phyloP scores from a whole-genome alignment of 2,113 vertebrate species.

The Thamnophis sirtalis region DNA sequence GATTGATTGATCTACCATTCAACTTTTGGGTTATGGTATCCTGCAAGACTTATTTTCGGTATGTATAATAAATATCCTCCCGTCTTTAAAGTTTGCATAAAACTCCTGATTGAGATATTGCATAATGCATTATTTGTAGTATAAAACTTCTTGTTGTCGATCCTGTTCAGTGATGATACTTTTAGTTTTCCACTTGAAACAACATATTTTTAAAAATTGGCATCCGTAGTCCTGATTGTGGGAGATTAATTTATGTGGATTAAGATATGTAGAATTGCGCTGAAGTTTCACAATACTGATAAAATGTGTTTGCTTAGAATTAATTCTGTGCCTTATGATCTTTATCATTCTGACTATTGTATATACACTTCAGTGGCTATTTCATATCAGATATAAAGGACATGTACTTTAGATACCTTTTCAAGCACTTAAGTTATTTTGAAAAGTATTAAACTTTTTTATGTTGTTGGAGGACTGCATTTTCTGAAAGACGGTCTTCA shows the following conservation, averaged over 20 bases:
- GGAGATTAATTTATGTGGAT: neutral
- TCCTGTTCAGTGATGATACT: neutral
- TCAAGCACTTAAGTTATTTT: neutral
- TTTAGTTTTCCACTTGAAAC: neutral
- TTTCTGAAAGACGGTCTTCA: neutral
- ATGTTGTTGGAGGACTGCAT: neutral
- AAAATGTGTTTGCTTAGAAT: neutral
- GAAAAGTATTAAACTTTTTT: neutral
- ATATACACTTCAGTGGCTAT: neutral
- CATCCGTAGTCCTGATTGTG: neutral
- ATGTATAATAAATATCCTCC: neutral
- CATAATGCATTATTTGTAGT: neutral
- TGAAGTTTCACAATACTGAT: neutral
- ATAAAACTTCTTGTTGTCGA: accelerated
- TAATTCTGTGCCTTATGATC: neutral
- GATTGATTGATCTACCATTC: neutral
- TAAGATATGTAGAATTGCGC: neutral
- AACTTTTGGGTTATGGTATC: neutral
- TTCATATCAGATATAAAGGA: neutral
- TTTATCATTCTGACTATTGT: accelerated
- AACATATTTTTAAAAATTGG: neutral
- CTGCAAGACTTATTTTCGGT: neutral
- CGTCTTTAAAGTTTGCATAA: neutral
- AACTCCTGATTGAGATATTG: neutral
- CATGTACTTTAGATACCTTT: accelerated